Evolutionary conservation across 2,797 vertebrate species (phyloP).

Genomic region (Melanotaenia maccullochi): DNA sequence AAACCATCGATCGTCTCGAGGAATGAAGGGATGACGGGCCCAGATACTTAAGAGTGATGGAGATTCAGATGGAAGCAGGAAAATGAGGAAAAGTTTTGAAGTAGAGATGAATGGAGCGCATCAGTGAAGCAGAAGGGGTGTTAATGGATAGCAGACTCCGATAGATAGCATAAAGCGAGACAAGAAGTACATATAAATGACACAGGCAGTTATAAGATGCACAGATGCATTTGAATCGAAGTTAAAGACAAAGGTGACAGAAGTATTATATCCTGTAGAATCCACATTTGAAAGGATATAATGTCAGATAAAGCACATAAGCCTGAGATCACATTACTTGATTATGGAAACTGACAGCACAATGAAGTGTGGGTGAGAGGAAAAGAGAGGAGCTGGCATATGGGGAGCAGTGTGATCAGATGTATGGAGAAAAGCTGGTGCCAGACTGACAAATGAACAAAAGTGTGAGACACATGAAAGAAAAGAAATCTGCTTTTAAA

Average conservation of each 20-base stretch:
- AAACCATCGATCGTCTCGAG: slow-evolving; percentile 75
- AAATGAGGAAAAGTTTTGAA: slow-evolving; percentile 57
- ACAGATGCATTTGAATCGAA: slow-evolving; percentile 23
- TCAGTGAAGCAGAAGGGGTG: slow-evolving; percentile 21
- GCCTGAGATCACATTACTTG: slow-evolving; percentile 9
- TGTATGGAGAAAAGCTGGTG: slow-evolving; percentile 12
- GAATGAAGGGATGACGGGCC: slow-evolving; percentile 59
- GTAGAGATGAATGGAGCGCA: slow-evolving; percentile 55
- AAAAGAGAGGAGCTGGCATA: slow-evolving; percentile 11
- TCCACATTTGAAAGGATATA: slow-evolving; percentile 20
- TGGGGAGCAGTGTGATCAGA: slow-evolving; percentile 32
- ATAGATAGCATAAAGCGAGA: slow-evolving; percentile 29
- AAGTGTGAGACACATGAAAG: slow-evolving; percentile 21
- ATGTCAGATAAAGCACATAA: slow-evolving; percentile 29
- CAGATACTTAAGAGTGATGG: slow-evolving; percentile 54
- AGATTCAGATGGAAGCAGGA: slow-evolving; percentile 48
- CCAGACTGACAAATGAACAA: slow-evolving; percentile 36
- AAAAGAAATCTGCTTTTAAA: slow-evolving; percentile 45
- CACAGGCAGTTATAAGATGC: slow-evolving; percentile 18
- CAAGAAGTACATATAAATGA: slow-evolving; percentile 26
- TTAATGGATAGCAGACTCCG: slow-evolving; percentile 52
- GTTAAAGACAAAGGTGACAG: slow-evolving; percentile 26
- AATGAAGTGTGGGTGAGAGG: slow-evolving; percentile 19
- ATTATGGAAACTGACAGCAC: slow-evolving; percentile 31
- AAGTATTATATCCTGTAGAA: slow-evolving; percentile 12